A percentile compares a stretch with the other conserved stretches of the same genome.
phyloP scores from a whole-genome alignment of 2,113 vertebrate species.

The Pungitius pungitius region DNA sequence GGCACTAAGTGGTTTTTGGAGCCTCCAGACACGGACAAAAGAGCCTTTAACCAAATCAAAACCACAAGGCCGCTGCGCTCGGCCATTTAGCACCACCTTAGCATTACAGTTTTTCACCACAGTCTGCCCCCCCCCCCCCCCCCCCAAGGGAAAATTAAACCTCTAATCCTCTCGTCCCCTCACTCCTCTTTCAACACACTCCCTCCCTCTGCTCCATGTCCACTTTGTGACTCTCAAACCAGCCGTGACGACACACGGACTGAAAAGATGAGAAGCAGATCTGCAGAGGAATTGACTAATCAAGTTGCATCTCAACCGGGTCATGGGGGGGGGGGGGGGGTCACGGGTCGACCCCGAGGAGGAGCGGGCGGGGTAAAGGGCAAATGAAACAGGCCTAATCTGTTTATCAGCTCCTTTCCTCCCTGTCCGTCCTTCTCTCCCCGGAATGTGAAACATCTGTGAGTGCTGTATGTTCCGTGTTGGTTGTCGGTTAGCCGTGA shows the following conservation, averaged over 20 bases:
- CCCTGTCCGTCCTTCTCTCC: conserved; percentile 14
- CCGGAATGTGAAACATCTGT: conserved; percentile 52
- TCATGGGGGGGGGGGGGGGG: conserved; percentile 35
- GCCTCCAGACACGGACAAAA: conserved; percentile 31
- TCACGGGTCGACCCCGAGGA: conserved; percentile 17
- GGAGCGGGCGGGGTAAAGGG: conserved; percentile 22
- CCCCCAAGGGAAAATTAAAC: conserved; percentile 9
- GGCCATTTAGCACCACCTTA: conserved; percentile 20
- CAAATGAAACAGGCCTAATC: conserved; percentile 38
- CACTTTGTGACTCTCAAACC: conserved; percentile 62
- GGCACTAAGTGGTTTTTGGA: conserved; percentile 47
- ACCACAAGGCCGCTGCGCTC: not conserved
- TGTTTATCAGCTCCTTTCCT: conserved; percentile 13
- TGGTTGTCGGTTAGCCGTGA: conserved; percentile 35
- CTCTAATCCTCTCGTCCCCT: conserved; percentile 33
- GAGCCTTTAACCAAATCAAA: conserved; percentile 11
- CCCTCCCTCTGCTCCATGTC: conserved; percentile 46
- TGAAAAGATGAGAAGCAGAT: conserved; percentile 35
- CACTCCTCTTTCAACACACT: conserved; percentile 33
- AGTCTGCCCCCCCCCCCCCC: conserved; percentile 17
- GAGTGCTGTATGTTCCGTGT: conserved; percentile 38
- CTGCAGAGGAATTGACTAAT: conserved; percentile 37
- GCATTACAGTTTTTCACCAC: conserved; percentile 15
- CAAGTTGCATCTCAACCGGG: conserved; percentile 41
- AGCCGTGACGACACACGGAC: conserved; percentile 53